These are phyloP conservation scores for Rhegmatorhina hoffmannsi DNA, from an alignment of 2,113 vertebrate species.

Conservation along the genomic window DNA sequence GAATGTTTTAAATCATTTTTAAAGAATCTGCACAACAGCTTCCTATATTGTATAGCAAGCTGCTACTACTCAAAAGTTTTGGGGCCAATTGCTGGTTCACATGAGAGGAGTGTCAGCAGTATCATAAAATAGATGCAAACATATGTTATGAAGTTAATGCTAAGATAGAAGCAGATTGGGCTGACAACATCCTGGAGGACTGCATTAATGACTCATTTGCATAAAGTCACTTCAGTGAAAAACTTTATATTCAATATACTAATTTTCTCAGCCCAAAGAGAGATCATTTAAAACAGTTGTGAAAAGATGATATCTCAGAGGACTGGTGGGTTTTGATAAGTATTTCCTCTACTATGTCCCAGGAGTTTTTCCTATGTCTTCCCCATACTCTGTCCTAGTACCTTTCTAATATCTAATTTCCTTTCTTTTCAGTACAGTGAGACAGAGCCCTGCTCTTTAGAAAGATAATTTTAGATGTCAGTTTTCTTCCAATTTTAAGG, in stretches of 20 bases:
- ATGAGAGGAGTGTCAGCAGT: background rate
- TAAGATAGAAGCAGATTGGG: slow-evolving; percentile 57
- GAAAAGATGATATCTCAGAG: background rate
- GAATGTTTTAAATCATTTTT: slow-evolving; percentile 33
- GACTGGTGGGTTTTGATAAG: background rate
- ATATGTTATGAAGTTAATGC: slow-evolving; percentile 49
- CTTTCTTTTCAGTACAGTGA: background rate
- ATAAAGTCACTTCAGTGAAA: slow-evolving; percentile 29
- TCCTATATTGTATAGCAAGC: slow-evolving; percentile 28
- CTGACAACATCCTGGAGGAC: slow-evolving; percentile 42
- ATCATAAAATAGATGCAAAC: slow-evolving; percentile 56
- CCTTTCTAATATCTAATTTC: background rate
- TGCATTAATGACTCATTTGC: slow-evolving; percentile 52
- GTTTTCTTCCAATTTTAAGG: background rate
- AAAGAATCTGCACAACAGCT: slow-evolving; percentile 3
- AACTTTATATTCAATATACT: background rate
- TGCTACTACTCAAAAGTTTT: slow-evolving; percentile 41
- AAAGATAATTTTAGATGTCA: background rate
- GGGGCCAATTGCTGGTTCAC: slow-evolving; percentile 26
- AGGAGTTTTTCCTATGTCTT: background rate
- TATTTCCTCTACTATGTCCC: background rate
- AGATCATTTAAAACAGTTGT: background rate
- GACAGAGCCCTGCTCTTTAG: background rate
- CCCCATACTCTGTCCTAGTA: background rate
- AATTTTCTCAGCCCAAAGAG: background rate